These are phyloP conservation scores for Paratrypauchen microcephalus DNA, from an alignment of 2,797 vertebrate species.

Conservation along the genomic window DNA sequence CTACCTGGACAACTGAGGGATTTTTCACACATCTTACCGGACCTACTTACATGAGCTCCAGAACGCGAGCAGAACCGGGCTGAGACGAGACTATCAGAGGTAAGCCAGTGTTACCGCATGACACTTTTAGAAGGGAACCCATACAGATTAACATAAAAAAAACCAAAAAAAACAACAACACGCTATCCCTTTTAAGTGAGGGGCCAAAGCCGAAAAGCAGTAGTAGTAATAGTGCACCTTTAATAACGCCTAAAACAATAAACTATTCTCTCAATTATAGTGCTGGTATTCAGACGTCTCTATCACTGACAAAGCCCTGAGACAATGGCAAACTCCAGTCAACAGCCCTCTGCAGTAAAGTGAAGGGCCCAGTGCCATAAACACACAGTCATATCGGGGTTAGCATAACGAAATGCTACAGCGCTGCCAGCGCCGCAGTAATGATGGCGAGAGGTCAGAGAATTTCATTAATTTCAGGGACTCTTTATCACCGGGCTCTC, in stretches of 20 bases:
- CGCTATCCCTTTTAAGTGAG: too few relatives aligned
- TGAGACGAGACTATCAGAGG: too few relatives aligned
- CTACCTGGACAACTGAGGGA: too few relatives aligned
- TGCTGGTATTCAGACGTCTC: slow-evolving; percentile 3
- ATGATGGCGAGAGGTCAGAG: slow-evolving; percentile 57
- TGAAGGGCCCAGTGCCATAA: slow-evolving; percentile 26
- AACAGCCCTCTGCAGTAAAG: slow-evolving; percentile 34
- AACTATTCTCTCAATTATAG: neutral
- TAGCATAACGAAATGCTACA: slow-evolving; percentile 28
- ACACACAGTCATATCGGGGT: slow-evolving; percentile 21
- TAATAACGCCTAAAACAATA: neutral
- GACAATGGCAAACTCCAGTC: slow-evolving; percentile 39
- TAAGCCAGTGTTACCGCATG: too few relatives aligned
- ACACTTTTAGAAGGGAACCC: too few relatives aligned
- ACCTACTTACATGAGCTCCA: too few relatives aligned
- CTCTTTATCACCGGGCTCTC: slow-evolving; percentile 37
- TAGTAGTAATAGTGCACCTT: too few relatives aligned
- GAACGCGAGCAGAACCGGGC: too few relatives aligned
- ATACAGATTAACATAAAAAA: too few relatives aligned
- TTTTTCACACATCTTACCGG: too few relatives aligned
- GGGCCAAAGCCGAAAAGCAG: too few relatives aligned
- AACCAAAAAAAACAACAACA: too few relatives aligned
- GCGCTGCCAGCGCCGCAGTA: slow-evolving; percentile 39
- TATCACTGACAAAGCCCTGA: slow-evolving; percentile 33
- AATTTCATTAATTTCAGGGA: slow-evolving; percentile 54